Evolutionary conservation across 2,888 invertebrate species (phyloP), one percentile per base, ranked within the genome.

Genomic region (Tenthredo livida): DNA sequence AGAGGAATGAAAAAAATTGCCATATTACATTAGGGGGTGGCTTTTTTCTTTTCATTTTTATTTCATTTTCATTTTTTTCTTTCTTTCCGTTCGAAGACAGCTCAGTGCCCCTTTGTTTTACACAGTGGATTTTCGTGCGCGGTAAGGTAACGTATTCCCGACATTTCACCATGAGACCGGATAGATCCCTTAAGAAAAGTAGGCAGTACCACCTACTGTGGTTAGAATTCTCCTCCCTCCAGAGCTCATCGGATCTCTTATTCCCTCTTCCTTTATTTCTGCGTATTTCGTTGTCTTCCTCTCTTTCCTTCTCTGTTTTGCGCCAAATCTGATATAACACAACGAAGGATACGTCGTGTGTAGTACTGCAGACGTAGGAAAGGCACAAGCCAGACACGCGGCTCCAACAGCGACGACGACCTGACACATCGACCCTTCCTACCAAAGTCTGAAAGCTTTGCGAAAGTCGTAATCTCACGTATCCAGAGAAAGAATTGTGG

Each of bases 391-490:
- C 80, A 61, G 80, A 80, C 61, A 61, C 61, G 37, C 58, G 37
- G 77, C 73, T n/a, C 43, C 73, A 7, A 25, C 54, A 61, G 4
- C 61, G 61, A 29, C 67, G 21, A 80, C 58, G 54, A 58, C 40
- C 78, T 37, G 78, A 54, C 78, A 54, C 40, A 47, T 40, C 50
- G 50, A 77, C 75, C 75, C 72, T n/a, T 61, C 37, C 77, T 54
- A 77, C 77, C 17, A 40, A 40, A 78, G 78, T 78, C 78, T 78
- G 78, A 78, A 78, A 78, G 78, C 78, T 61, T 78, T 78, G 58
- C 37, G 37, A 37, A 78, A 78, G 33, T 80, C 80, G 80, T 80
- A 58, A 80, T 61, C 80, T 80, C 80, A 40, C 80, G 80, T 80
- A 58, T 80, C 80, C 58, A n/a, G 37, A 61, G 29, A 80, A 80